Evolutionary conservation across 1,140 invertebrate species (phyloP).

Genomic region (Dolichoris vasculosae): DNA sequence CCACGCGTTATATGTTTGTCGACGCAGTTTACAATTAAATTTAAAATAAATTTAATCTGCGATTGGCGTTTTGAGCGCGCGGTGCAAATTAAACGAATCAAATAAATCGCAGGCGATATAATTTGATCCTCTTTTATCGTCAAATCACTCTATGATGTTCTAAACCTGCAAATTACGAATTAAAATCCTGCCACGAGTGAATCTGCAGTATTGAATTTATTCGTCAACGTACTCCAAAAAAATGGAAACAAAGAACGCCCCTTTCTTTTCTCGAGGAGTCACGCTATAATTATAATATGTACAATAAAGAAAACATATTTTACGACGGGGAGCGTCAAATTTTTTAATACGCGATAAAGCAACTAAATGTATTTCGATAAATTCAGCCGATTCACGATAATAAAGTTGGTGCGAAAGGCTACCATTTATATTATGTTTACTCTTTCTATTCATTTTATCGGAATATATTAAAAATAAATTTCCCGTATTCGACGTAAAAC

Average conservation of each 20-base stretch:
- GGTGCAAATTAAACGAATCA: background rate
- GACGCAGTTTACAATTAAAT: background rate
- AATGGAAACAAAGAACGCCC: background rate
- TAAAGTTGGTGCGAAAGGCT: too few species aligned
- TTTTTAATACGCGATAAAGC: background rate
- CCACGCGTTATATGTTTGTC: background rate
- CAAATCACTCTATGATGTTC: background rate
- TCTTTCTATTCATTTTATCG: background rate
- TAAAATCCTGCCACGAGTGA: background rate
- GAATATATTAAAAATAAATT: background rate
- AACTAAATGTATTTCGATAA: background rate
- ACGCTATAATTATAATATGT: background rate
- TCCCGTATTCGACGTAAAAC: too few species aligned
- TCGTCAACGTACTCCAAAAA: background rate
- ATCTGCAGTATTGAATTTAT: background rate
- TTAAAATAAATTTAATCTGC: background rate
- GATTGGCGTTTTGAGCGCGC: too few species aligned
- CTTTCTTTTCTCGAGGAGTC: background rate
- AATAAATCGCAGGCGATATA: conserved; percentile 5
- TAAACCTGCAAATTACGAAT: conserved; percentile 9
- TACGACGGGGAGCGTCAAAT: too few species aligned
- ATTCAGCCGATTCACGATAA: too few species aligned
- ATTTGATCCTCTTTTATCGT: background rate
- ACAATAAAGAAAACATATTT: background rate
- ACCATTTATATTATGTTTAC: background rate